Conservation (phyloP, 2,797 vertebrate species). For the Lophius americanus region DNA sequence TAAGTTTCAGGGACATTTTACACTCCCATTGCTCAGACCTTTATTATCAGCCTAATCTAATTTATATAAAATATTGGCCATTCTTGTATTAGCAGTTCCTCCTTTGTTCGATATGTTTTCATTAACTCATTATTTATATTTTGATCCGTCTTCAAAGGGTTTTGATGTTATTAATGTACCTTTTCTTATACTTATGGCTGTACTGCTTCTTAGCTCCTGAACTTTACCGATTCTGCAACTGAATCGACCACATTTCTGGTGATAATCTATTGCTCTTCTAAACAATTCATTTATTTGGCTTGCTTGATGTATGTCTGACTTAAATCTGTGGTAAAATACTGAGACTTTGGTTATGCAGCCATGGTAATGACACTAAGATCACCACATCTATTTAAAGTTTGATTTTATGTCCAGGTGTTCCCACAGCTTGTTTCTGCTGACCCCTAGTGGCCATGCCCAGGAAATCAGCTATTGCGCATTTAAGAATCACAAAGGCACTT, state of each 20-base stretch:
- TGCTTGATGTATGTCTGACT: background rate
- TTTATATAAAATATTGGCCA: background rate
- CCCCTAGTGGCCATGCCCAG: background rate
- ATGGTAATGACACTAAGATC: too few species aligned
- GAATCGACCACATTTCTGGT: background rate
- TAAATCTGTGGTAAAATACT: background rate
- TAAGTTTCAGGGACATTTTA: too few species aligned
- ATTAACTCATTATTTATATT: background rate
- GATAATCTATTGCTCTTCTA: background rate
- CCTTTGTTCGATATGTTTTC: too few species aligned
- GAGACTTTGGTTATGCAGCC: too few species aligned
- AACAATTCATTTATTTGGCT: background rate
- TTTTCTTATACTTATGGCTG: background rate
- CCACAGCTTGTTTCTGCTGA: background rate
- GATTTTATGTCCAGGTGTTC: too few species aligned
- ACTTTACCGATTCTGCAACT: slow-evolving; percentile 1
- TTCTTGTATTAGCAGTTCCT: background rate
- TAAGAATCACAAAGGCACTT: background rate
- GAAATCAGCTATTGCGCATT: background rate
- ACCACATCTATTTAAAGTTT: too few species aligned
- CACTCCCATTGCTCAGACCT: slow-evolving; percentile 18
- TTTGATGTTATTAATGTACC: too few species aligned
- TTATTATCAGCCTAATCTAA: slow-evolving; percentile 19
- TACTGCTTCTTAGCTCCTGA: background rate
- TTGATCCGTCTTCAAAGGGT: background rate